Conservation (phyloP, 2,113 vertebrate species). For the Willisornis vidua region DNA sequence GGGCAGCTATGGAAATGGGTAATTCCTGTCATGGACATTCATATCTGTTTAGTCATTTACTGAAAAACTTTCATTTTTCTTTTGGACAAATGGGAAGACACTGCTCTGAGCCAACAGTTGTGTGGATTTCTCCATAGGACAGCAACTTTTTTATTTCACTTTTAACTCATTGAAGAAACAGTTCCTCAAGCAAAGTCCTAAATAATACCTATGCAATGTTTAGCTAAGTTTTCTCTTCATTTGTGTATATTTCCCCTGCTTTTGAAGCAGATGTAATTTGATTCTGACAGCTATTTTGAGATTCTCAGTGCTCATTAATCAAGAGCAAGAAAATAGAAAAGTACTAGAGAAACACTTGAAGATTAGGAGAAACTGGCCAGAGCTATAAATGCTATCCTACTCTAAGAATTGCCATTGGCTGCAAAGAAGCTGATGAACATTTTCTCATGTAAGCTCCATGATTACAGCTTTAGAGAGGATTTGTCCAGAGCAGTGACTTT, state of each 20-base stretch:
- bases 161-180: neutral
- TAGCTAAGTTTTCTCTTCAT: neutral
- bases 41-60: neutral
- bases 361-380: neutral
- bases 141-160: neutral
- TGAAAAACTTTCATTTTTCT: neutral
- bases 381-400: neutral
- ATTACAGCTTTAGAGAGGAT: neutral
- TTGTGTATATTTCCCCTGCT: neutral
- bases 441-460: neutral
- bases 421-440: neutral
- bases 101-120: neutral
- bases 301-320: constrained; percentile 15
- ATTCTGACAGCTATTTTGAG: constrained; percentile 7
- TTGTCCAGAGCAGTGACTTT: neutral
- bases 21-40: neutral
- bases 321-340: constrained; percentile 1
- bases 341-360: neutral
- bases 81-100: neutral
- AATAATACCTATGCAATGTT: neutral
- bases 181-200: neutral
- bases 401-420: neutral
- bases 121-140: neutral
- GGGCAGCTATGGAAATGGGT: neutral
- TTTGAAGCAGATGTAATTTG: neutral